Base-by-base conservation (phyloP, 2,888 invertebrate genomes). In the Melikaiella ostensackeni region DNA sequence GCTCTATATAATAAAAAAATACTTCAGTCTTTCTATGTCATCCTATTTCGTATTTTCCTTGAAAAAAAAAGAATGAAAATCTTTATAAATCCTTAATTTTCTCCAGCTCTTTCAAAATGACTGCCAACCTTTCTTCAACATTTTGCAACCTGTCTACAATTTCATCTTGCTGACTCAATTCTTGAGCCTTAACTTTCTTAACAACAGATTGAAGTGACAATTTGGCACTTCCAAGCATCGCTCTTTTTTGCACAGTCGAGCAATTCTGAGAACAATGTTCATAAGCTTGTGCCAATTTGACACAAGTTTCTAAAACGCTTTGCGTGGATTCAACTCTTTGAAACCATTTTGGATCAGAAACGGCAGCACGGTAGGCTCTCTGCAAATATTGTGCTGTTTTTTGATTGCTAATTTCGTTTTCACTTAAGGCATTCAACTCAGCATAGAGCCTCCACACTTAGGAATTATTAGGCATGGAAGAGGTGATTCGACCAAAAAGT, bases 401-500 rank as follows among this genome's bases (percentile, higher is more conserved):
- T 42, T 91, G 89, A 79, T 87, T 81, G 33, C 88, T 88, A 42
- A 91, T 86, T 50, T 89, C 87, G 13, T 88, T 91, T 33, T 86
- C 87, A 62, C 87, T 88, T 70, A 90, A 81, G 0, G 94, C 92
- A 30, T 95, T 94, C 79, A 97, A 89, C 84, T 95, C 93, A 0
- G 97, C 96, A 86, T 98, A 97, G 79, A 97, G 89, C 86, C 95
- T 94, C 98, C 98, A 98, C 8, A 98, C 90, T 78, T 95, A 93
- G 0, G 95, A 94, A 86, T 96, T 95, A 83, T 94, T 95, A 70
- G 94, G 94, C 86, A 94, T 93, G n/a, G 93, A 86, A 0, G 95
- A 93, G 4, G 96, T 96, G 27, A 97, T 92, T 85, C 96, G 92
- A 1, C 96, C 97, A 86, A 97, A 94, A 50, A 97, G 91, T 89